Evolutionary conservation across 2,888 invertebrate species (phyloP).

Genomic region (Lochmaea capreae): DNA sequence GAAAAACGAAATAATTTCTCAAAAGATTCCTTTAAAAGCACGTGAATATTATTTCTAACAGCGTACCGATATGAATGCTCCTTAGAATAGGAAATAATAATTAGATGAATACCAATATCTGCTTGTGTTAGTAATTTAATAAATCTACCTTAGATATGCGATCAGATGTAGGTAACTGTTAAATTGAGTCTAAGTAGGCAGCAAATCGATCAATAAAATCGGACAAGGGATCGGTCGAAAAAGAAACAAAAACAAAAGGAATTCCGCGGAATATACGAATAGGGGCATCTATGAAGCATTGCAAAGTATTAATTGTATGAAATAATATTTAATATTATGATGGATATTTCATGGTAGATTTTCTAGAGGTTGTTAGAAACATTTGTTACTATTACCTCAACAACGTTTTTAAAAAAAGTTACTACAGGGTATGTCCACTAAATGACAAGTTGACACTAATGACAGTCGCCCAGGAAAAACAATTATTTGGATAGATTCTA

Average conservation of each 20-base stretch:
- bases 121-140: neutral
- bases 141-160: neutral
- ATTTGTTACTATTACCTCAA: neutral
- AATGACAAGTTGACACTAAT: no score
- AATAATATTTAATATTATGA: neutral
- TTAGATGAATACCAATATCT: neutral
- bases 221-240: constrained; percentile 1
- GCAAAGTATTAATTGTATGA: neutral
- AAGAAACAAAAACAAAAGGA: neutral
- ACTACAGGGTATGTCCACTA: neutral
- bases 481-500: no score
- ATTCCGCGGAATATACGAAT: neutral
- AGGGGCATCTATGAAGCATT: neutral
- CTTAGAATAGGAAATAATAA: neutral
- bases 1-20: no score
- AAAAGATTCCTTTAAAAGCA: no score
- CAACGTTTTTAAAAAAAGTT: neutral
- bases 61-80: no score
- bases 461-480: no score
- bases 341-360: neutral
- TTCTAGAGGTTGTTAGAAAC: neutral
- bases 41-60: no score
- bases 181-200: neutral
- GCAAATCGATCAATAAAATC: neutral
- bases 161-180: neutral